These are phyloP conservation scores for Odontesthes bonariensis DNA, from an alignment of 2,113 vertebrate genomes.

Conservation along the genomic window DNA sequence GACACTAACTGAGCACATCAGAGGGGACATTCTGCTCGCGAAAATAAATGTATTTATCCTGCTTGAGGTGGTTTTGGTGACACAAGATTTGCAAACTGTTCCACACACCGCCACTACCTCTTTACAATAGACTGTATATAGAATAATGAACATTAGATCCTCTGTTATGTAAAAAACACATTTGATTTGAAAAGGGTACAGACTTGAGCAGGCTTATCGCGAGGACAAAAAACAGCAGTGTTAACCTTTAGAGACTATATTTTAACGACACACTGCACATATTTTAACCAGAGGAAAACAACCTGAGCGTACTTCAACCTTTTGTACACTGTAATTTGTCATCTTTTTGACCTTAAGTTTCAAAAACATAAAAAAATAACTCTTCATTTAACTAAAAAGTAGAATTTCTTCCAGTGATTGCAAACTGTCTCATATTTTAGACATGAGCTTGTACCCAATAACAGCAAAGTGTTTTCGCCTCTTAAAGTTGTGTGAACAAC, in stretches of 20 bases:
- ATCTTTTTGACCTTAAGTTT: conserved; percentile 1
- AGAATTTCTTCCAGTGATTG: neutral
- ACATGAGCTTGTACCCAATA: neutral
- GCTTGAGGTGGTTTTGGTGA: conserved; percentile 79
- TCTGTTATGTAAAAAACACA: conserved; percentile 83
- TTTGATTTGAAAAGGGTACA: conserved; percentile 66
- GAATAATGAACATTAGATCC: conserved; percentile 82
- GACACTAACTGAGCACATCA: conserved; percentile 90
- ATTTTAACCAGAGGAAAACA: conserved; percentile 29
- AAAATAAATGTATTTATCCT: conserved; percentile 97
- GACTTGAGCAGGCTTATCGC: conserved; percentile 52
- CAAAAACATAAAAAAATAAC: no score
- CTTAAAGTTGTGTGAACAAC: neutral
- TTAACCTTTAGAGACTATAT: conserved; percentile 43
- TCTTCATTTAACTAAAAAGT: neutral
- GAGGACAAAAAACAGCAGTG: conserved; percentile 36
- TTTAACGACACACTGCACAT: conserved; percentile 35
- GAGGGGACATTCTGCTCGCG: conserved; percentile 96
- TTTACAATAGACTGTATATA: conserved; percentile 77
- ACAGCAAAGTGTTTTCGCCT: neutral
- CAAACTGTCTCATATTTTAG: neutral
- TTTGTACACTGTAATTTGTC: conserved; percentile 19
- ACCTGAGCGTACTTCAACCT: conserved; percentile 34
- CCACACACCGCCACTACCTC: conserved; percentile 75
- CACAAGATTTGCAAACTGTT: conserved; percentile 85